Evolutionary conservation across 2,113 vertebrate genomes (phyloP), one percentile per base, ranked within the genome.

Genomic region (Dinomys branickii): DNA sequence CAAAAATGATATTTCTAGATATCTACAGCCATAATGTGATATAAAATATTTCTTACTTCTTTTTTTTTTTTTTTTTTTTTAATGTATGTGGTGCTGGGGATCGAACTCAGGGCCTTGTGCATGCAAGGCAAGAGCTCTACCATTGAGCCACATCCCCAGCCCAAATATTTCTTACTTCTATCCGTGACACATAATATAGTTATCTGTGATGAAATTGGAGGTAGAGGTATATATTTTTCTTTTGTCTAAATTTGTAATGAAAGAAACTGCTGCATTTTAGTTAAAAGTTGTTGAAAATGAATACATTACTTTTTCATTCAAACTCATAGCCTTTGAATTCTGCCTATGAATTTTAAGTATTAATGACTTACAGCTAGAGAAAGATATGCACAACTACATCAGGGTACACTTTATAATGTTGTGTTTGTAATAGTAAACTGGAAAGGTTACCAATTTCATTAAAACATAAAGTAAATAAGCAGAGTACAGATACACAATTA

Each of bases 391-490:
- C 12, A 12, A 59, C 14, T 56, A 9, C 26, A 17, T 28, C 33
- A 33, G 41, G 17, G 2, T 38, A 83, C 19, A 41, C 33, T 63
- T 88, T 30, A 44, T 17, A 73, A 35, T 14, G n/a, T 38, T 86
- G n/a, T n/a, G 41, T 47, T 38, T 58, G 38, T 44, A 71, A 4
- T 24, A 7, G 47, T 69, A 80, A 85, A 24, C 26, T 85, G 69
- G 16, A 65, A 88, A 82, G 24, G 44, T 38, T 69, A n/a, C 30
- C n/a, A 44, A 33, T 86, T 7, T 61, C 12, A 52, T 83, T 87
- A 59, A 90, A 86, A 90, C 44, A 85, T 41, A 67, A 97, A 91
- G 77, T 56, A 80, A 95, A n/a, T 89, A 75, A 82, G 24, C 6
- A 58, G 41, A 75, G 47, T 73, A 7, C 35, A 47, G 59, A 59